phyloP scores from a whole-genome alignment of 1,140 invertebrate species.

The Diorhabda sublineata region DNA sequence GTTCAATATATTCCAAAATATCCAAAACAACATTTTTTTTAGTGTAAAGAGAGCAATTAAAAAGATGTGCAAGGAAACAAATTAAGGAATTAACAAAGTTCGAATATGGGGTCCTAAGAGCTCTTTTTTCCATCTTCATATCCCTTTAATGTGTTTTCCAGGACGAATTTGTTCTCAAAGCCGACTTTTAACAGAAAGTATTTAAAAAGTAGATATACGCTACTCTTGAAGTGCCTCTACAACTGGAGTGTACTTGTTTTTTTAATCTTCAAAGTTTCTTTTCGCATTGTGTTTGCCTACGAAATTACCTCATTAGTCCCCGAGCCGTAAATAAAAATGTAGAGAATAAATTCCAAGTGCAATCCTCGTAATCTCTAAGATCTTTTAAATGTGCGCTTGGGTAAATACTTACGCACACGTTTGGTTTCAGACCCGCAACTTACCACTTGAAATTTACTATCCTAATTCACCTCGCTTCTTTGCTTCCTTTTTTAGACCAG shows the following conservation, averaged over 20 bases:
- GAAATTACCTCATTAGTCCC: constrained; percentile 11
- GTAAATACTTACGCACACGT: constrained; percentile 34
- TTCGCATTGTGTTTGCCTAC: constrained; percentile 15
- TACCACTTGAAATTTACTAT: constrained; percentile 35
- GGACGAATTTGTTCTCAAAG: neutral
- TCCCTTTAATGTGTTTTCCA: constrained; percentile 2
- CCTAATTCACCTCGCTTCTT: constrained; percentile 32
- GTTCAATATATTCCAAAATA: too few relatives aligned
- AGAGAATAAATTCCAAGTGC: constrained; percentile 25
- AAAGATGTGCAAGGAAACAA: constrained; percentile 2
- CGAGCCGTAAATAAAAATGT: constrained; percentile 8
- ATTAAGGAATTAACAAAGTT: neutral
- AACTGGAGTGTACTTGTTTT: constrained; percentile 2
- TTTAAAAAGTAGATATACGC: constrained; percentile 2
- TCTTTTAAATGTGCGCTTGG: constrained; percentile 26
- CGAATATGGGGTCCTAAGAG: neutral
- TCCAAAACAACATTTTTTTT: neutral
- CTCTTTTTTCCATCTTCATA: constrained; percentile 1
- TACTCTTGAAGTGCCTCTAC: neutral
- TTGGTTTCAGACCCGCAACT: constrained; percentile 34
- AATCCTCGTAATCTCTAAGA: constrained; percentile 26
- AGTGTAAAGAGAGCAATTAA: neutral
- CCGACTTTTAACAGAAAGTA: constrained; percentile 2
- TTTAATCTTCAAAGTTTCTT: constrained; percentile 3
- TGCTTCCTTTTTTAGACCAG: constrained; percentile 16